A percentile compares a stretch with the other conserved stretches of the same genome.
phyloP scores from a whole-genome alignment of 2,797 vertebrate species.

The Amblyopsis hoosieri region DNA sequence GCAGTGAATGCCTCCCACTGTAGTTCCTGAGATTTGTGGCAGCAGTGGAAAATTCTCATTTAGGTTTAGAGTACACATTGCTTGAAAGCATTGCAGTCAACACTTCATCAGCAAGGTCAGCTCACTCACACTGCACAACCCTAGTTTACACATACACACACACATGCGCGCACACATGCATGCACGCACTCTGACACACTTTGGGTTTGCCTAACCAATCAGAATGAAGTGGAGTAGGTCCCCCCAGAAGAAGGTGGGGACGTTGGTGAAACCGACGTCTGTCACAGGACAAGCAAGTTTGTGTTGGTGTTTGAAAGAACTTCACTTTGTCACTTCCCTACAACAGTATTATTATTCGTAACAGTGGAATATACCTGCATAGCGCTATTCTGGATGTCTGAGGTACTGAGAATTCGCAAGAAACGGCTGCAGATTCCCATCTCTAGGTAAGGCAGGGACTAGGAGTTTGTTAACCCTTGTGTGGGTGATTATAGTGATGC shows the following conservation, averaged over 20 bases:
- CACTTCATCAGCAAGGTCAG: conserved; percentile 75
- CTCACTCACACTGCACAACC: conserved; percentile 64
- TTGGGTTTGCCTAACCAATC: conserved; percentile 70
- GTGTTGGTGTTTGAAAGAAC: conserved; percentile 63
- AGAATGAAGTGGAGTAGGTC: conserved; percentile 70
- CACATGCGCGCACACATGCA: conserved; percentile 30
- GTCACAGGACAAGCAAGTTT: conserved; percentile 75
- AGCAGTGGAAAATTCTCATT: conserved; percentile 73
- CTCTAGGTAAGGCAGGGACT: conserved; percentile 77
- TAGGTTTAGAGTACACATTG: conserved; percentile 60
- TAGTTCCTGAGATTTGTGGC: conserved; percentile 52
- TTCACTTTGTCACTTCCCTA: conserved; percentile 42
- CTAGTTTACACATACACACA: conserved; percentile 49
- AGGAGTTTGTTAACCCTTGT: background rate
- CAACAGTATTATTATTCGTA: conserved; percentile 17
- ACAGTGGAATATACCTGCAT: conserved; percentile 48
- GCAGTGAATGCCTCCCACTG: conserved; percentile 63
- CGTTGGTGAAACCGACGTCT: conserved; percentile 67
- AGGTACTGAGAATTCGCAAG: conserved; percentile 79
- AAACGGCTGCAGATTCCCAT: conserved; percentile 83
- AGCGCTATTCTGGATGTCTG: conserved; percentile 75
- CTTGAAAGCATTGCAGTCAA: conserved; percentile 72
- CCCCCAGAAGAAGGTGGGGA: conserved; percentile 73
- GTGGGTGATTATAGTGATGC: background rate
- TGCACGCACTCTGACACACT: conserved; percentile 57